Percentiles rank a stretch among this genome's conserved stretches.
phyloP scores from a whole-genome alignment of 2,888 invertebrate species.

The Augochlorella aurata region DNA sequence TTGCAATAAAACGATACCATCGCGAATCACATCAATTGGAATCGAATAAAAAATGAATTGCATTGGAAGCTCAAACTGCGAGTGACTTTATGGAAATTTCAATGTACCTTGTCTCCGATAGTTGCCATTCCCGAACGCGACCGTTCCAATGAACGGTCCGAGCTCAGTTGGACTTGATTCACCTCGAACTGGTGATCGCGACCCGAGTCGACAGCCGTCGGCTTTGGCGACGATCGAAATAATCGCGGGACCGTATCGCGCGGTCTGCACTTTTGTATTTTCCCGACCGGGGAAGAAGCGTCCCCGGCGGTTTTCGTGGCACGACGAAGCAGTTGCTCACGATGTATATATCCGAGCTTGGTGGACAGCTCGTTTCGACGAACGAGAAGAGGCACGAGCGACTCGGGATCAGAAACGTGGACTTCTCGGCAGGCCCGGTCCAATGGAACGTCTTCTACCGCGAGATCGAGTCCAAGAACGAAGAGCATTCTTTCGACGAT shows the following conservation, averaged over 20 bases:
- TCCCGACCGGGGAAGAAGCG: background rate
- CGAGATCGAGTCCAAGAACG: background rate
- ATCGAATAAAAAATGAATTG: too few relatives aligned
- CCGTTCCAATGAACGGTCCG: too few relatives aligned
- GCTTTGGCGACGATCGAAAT: conserved; percentile 22
- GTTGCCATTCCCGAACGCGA: too few relatives aligned
- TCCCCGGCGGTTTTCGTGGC: conserved; percentile 30
- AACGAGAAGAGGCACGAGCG: conserved; percentile 19
- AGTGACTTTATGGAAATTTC: too few relatives aligned
- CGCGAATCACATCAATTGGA: too few relatives aligned
- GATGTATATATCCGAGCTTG: conserved; percentile 46
- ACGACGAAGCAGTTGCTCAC: conserved; percentile 37
- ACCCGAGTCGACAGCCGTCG: conserved; percentile 16
- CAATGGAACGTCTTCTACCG: conserved; percentile 11
- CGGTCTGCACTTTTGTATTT: conserved; percentile 26
- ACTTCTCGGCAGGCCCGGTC: conserved; percentile 57
- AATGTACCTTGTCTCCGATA: too few relatives aligned
- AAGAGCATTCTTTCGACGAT: background rate
- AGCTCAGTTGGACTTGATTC: conserved; percentile 13
- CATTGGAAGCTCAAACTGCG: too few relatives aligned
- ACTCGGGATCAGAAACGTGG: conserved; percentile 23
- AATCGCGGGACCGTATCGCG: background rate
- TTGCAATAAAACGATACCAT: too few relatives aligned
- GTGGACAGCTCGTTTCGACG: conserved; percentile 50
- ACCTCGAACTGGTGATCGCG: background rate